Evolutionary conservation across 2,797 vertebrate genomes (phyloP), one percentile per base, ranked within the genome.

Genomic region (Chloroceryle inda): DNA sequence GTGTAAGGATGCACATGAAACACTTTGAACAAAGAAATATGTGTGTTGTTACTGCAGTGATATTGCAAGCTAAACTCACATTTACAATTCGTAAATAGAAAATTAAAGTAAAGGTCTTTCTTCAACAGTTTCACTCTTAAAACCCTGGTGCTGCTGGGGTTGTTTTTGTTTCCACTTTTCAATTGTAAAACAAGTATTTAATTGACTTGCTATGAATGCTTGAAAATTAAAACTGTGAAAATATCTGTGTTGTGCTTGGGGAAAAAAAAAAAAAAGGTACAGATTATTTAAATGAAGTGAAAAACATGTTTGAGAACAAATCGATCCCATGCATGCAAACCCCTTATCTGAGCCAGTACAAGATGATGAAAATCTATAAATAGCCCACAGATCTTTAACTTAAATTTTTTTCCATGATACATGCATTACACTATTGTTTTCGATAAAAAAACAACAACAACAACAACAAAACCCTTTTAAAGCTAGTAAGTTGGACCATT

Each of bases 401-500:
- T 76, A 72, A 52, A 76, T 93, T 96, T 97, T 84, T 97, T 96
- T 72, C 85, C 88, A 82, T 94, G 96, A 95, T 72, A 93, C 88
- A 94, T 88, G 87, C 82, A 96, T 96, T 94, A 95, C 78, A 82
- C 94, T 96, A 97, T 97, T 98, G 97, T 98, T 98, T 98, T 92
- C 59, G 16, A 81, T 88, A 94, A 93, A 85, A 76, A 95, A 93
- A 95, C 77, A 92, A 89, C 93, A 94, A 94, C 92, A 96, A 96
- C 94, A 96, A 95, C 94, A 96, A 95, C 94, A 98, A 97, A 97
- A 97, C 96, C 91, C 95, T 97, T 98, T 98, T 98, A 98, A 98
- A 97, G 97, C 97, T 97, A 98, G 98, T 98, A 98, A 99, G 98
- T 98, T 98, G 98, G 98, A 99, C 98, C 99, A 99, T 99, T 99